Evolutionary conservation across 2,113 vertebrate species (phyloP).

Genomic region (Prionailurus viverrinus): DNA sequence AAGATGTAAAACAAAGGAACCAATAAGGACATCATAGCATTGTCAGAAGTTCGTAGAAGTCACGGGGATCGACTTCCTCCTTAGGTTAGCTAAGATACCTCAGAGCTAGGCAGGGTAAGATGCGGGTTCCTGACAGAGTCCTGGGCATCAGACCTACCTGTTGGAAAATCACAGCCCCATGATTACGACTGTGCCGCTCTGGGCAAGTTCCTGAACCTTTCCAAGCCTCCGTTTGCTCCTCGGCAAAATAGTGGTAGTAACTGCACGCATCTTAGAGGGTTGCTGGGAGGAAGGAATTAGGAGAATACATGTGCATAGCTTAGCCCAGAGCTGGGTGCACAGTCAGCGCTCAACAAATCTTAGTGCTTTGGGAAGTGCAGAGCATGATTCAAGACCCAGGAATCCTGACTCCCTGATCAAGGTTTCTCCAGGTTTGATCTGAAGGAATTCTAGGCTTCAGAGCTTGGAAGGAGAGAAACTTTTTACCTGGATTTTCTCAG

Average conservation of each 20-base stretch:
- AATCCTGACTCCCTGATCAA: neutral
- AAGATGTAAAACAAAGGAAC: neutral
- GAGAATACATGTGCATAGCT: accelerated
- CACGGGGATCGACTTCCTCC: neutral
- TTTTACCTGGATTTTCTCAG: neutral
- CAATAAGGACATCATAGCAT: neutral
- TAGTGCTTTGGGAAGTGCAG: neutral
- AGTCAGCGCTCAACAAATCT: neutral
- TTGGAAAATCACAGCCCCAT: neutral
- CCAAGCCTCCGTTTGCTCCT: neutral
- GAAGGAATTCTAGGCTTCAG: neutral
- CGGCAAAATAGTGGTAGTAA: neutral
- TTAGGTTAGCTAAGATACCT: neutral
- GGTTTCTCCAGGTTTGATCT: neutral
- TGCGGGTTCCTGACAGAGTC: neutral
- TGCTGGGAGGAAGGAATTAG: neutral
- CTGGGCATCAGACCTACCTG: too few relatives aligned
- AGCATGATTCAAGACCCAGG: neutral
- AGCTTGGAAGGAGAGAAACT: neutral
- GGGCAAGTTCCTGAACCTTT: neutral
- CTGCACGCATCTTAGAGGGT: neutral
- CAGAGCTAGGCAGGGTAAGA: neutral
- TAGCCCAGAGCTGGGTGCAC: accelerated
- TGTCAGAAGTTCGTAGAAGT: neutral
- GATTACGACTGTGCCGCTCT: neutral